Conservation (phyloP, 2,797 vertebrate genomes). For the Acipenser oxyrinchus region DNA sequence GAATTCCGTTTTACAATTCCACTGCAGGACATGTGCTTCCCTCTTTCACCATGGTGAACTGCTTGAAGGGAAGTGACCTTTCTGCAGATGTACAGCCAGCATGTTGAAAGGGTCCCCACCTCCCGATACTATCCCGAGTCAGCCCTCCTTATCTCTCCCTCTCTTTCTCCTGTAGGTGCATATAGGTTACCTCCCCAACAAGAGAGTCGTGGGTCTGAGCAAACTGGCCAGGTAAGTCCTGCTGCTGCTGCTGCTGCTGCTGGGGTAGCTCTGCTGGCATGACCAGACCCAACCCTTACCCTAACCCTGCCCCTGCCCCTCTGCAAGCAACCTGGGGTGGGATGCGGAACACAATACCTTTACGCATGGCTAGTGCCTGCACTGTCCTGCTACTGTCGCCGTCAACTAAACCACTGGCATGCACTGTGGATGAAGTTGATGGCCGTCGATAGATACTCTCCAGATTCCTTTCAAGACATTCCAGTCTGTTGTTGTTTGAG, state of each 20-base stretch:
- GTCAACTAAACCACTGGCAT: no score
- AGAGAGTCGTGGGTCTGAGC: slow-evolving; percentile 94
- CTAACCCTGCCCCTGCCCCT: not conserved
- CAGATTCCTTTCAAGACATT: slow-evolving; percentile 17
- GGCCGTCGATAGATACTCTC: not conserved
- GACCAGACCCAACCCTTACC: not conserved
- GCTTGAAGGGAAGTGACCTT: no score
- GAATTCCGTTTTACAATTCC: no score
- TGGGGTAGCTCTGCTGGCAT: not conserved
- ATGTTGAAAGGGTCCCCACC: no score
- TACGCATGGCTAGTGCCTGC: not conserved
- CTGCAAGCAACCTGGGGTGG: not conserved
- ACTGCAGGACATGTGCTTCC: no score
- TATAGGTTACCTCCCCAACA: slow-evolving; percentile 95
- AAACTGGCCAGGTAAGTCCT: slow-evolving; percentile 85
- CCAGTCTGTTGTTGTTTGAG: slow-evolving; percentile 14
- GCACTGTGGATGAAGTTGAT: no score
- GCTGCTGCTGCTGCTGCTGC: slow-evolving; percentile 11
- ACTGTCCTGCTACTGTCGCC: not conserved
- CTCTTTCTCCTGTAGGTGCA: slow-evolving; percentile 69
- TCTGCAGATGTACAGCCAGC: no score
- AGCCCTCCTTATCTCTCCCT: not conserved
- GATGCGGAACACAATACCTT: not conserved
- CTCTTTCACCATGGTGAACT: no score
- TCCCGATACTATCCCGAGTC: not conserved